Conservation (phyloP, 2,888 invertebrate genomes). For the Drosophila recens region DNA sequence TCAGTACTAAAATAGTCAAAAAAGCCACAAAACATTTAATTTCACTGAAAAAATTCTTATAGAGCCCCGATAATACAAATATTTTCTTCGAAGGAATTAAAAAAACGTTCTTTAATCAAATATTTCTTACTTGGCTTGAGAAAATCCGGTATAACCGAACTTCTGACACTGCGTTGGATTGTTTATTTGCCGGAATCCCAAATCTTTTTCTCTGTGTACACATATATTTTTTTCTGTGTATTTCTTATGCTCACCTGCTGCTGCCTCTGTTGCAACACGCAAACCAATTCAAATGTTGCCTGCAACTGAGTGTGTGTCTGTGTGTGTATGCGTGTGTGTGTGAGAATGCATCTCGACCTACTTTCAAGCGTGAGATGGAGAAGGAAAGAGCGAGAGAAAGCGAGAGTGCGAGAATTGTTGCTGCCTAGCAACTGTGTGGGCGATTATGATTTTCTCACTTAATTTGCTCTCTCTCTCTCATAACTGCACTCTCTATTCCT, state of each 20-base stretch:
- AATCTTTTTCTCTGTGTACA: neutral
- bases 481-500: neutral
- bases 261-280: slow-evolving; percentile 42
- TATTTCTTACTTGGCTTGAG: too few relatives aligned
- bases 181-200: too few relatives aligned
- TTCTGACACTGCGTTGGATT: too few relatives aligned
- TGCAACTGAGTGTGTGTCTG: slow-evolving; percentile 50
- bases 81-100: too few relatives aligned
- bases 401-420: slow-evolving; percentile 10
- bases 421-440: slow-evolving; percentile 55
- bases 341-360: slow-evolving; percentile 75
- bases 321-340: slow-evolving; percentile 20
- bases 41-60: too few relatives aligned
- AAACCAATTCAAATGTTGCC: slow-evolving; percentile 75
- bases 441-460: slow-evolving; percentile 16
- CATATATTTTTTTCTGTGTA: slow-evolving; percentile 38
- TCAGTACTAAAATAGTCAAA: too few relatives aligned
- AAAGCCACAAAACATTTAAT: too few relatives aligned
- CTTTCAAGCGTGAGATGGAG: slow-evolving; percentile 44
- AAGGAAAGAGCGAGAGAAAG: neutral
- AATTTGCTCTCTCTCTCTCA: neutral
- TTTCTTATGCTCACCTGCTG: slow-evolving; percentile 72
- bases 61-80: too few relatives aligned
- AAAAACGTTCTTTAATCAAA: too few relatives aligned
- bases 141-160: too few relatives aligned